phyloP scores from a whole-genome alignment of 2,113 vertebrate genomes.

The Beaufortia kweichowensis region DNA sequence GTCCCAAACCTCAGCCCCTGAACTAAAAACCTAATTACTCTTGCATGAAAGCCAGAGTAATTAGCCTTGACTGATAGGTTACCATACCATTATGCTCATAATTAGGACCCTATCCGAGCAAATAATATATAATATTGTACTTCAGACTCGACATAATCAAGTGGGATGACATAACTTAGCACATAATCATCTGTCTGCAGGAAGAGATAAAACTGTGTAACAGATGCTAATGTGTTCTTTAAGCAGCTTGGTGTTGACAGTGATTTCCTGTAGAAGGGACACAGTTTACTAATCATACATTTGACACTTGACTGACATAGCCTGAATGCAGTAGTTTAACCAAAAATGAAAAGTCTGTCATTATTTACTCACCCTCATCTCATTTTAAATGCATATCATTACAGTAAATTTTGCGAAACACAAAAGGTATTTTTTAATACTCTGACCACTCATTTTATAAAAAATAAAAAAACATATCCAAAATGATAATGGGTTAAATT shows the following conservation, averaged over 20 bases:
- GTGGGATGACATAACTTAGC: slow-evolving; percentile 66
- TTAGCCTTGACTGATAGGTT: slow-evolving; percentile 72
- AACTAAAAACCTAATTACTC: slow-evolving; percentile 65
- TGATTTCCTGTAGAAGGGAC: slow-evolving; percentile 19
- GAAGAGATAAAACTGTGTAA: slow-evolving; percentile 52
- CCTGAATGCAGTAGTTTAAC: background rate
- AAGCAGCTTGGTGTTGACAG: slow-evolving; percentile 27
- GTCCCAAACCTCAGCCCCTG: slow-evolving; percentile 49
- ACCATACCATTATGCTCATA: slow-evolving; percentile 72
- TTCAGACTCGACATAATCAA: slow-evolving; percentile 66
- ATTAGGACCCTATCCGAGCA: slow-evolving; percentile 71
- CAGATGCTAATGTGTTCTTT: slow-evolving; percentile 39
- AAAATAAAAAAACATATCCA: too few species aligned
- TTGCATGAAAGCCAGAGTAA: slow-evolving; percentile 67
- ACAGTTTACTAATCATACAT: slow-evolving; percentile 2
- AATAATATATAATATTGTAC: slow-evolving; percentile 69
- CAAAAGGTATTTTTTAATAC: too few species aligned
- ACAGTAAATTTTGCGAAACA: too few species aligned
- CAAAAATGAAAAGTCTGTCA: too few species aligned
- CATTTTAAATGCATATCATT: too few species aligned
- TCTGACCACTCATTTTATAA: too few species aligned
- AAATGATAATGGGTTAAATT: too few species aligned
- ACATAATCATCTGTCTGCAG: slow-evolving; percentile 65
- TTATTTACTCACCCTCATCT: too few species aligned
- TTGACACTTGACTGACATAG: background rate